phyloP scores from a whole-genome alignment of 2,888 invertebrate genomes.

The Helobdella robusta region DNA sequence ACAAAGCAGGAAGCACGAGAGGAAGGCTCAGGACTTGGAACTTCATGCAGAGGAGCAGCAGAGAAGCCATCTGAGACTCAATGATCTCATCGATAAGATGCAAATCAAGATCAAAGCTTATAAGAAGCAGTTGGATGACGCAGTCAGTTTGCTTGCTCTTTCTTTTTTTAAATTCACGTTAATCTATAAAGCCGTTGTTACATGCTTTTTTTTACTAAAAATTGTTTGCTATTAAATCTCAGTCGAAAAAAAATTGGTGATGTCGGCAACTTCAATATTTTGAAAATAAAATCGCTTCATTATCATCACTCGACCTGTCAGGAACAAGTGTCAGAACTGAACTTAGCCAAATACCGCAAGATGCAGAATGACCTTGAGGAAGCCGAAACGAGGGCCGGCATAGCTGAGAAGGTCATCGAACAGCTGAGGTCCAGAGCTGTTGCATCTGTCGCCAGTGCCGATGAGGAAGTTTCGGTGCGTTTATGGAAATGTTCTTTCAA shows the following conservation, averaged over 20 bases:
- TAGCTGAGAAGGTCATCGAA: constrained; percentile 50
- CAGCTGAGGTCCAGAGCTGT: constrained; percentile 50
- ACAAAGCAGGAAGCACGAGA: constrained; percentile 93
- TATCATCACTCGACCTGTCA: too few species aligned
- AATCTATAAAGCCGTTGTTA: not conserved
- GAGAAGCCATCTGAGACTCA: constrained; percentile 99
- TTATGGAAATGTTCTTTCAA: not conserved
- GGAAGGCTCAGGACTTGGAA: constrained; percentile 70
- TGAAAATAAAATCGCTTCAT: too few species aligned
- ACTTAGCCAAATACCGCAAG: constrained; percentile 54
- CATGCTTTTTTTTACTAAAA: too few species aligned
- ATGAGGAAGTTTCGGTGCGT: constrained; percentile 20
- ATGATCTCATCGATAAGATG: constrained; percentile 97
- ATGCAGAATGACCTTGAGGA: constrained; percentile 53
- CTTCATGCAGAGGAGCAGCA: constrained; percentile 77
- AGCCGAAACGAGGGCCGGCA: constrained; percentile 52
- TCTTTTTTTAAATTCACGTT: not conserved
- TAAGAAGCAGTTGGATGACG: constrained; percentile 99
- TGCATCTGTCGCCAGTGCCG: constrained; percentile 39
- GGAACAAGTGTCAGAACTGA: constrained; percentile 53
- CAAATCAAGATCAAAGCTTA: constrained; percentile 97
- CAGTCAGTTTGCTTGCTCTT: constrained; percentile 50
- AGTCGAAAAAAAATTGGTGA: too few species aligned
- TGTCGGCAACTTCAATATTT: too few species aligned
- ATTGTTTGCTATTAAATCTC: too few species aligned